Percentiles rank a stretch among this genome's conserved stretches.
phyloP scores from a whole-genome alignment of 1,140 invertebrate species.

The Drosophila erecta region DNA sequence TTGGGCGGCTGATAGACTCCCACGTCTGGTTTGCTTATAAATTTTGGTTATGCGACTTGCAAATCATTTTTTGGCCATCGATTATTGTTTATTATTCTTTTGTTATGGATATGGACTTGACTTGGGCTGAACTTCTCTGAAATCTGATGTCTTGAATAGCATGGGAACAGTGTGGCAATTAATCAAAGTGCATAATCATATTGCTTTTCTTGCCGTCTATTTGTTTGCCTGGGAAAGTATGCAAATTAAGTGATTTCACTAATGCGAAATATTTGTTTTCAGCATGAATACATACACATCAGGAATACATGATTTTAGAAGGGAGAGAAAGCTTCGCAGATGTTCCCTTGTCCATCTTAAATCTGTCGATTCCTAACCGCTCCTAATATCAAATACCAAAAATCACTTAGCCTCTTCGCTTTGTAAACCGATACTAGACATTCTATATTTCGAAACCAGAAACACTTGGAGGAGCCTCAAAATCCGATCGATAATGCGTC shows the following conservation, averaged over 20 bases:
- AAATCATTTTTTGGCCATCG: slow-evolving; percentile 68
- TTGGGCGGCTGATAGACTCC: slow-evolving; percentile 67
- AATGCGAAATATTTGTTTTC: background rate
- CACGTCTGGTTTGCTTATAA: slow-evolving; percentile 66
- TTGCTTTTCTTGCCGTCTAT: slow-evolving; percentile 35
- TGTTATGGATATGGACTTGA: slow-evolving; percentile 64
- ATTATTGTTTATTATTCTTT: slow-evolving; percentile 72
- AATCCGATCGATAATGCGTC: slow-evolving; percentile 19
- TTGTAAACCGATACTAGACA: slow-evolving; percentile 24
- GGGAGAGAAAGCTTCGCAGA: background rate
- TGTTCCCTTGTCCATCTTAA: background rate
- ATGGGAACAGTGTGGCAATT: slow-evolving; percentile 75
- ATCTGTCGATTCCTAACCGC: slow-evolving; percentile 7
- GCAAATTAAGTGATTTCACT: slow-evolving; percentile 39
- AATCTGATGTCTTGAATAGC: slow-evolving; percentile 62
- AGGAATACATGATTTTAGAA: slow-evolving; percentile 11
- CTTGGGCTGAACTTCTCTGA: slow-evolving; percentile 41
- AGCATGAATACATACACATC: no score
- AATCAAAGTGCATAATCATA: slow-evolving; percentile 73
- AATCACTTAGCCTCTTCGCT: slow-evolving; percentile 20
- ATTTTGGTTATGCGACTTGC: slow-evolving; percentile 59
- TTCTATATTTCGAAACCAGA: slow-evolving; percentile 50
- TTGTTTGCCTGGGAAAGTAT: slow-evolving; percentile 53
- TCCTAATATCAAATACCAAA: no score
- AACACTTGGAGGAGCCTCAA: slow-evolving; percentile 33